Evolutionary conservation across 92 coral and sea anemone species (phyloP), one percentile per base, ranked within the genome.

Genomic region (Umimayanthus kanabou): DNA sequence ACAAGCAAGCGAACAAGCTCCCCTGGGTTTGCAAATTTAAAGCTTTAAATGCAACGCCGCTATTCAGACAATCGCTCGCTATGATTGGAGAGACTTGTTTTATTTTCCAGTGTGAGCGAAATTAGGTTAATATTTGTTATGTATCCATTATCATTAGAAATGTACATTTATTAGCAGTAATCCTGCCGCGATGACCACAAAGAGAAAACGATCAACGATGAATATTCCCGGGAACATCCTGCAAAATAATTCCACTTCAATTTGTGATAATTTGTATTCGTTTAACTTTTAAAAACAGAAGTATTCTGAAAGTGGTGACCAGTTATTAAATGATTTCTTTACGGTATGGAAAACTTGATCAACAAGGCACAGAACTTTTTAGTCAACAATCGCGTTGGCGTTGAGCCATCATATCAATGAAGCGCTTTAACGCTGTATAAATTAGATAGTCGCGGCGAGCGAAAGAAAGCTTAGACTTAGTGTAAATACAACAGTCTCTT

Each of bases 401-500:
- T 6, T 33, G 2, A 40, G 85, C 85, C 74, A 61, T 66, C 76
- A 7, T 1, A 61, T 66, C 76, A 7, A 0, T 82, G 76, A 26
- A 40, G 86, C 43, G 78, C 58, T 47, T 65, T 69, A 25, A 83
- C 30, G 9, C 76, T 43, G 77, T 83, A 72, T 83, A 70, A 83
- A 43, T 83, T 83, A 42, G 77, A 6, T 23, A 11, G 14, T 14
- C n/a, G 77, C 87, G 77, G 76, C 57, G 26, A 40, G n/a, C 61
- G 43, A 66, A 25, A 66, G 57, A 23, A 20, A 39, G 77, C 37
- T 85, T 84, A 75, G 14, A 76, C 53, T 73, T 42, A 75, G 65
- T 92, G 94, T 92, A 92, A 92, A 92, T 92, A 92, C 64, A 22
- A 73, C 85, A 76, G 57, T 61, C 85, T 42, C 72, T 58, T 92